Base-by-base conservation (phyloP, 2,797 vertebrate genomes). In the Myiotriccus ornatus region DNA sequence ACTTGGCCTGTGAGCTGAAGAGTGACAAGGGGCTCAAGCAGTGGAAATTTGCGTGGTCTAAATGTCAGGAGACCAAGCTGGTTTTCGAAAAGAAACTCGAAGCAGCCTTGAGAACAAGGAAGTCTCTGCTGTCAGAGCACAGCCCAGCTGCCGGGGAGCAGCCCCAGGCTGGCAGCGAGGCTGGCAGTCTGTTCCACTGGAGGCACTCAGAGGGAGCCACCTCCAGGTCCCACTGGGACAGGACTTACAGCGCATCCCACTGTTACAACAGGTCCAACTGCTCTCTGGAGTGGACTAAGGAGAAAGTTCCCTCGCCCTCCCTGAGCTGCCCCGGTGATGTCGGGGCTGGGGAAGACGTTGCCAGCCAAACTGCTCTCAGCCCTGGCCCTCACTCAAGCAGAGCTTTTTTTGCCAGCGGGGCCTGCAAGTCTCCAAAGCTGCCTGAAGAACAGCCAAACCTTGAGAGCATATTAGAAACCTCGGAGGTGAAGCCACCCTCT, bases 11-110 rank as follows among this genome's bases (percentile, higher is more conserved):
- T 1, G 98, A 98, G 89, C 97, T 99, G 93, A 98, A 98, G 32
- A 99, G 98, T 2, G 98, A 98, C 41, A 97, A 95, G 18, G 98
- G 98, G n/a, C 97, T 99, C 81, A 98, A 98, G 62, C 99, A 99
- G 95, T 99, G 99, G 98, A 98, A 98, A 93, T 98, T 98, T 1
- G 98, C 99, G 6, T 99, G 99, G 99, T 98, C 98, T 20, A 98
- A 98, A 94, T 99, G 98, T 95, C 99, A 99, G 96, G 99, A 99
- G 95, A 98, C 98, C 57, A 98, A 98, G 93, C 97, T 97, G 92
- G 98, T 98, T 95, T 98, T 99, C 34, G 98, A 99, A 93, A 98
- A 98, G 97, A 99, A 99, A 95, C 98, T 99, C 4, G 99, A 99
- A 94, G 97, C 97, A 1, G 98, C 98, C 1, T 70, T 98, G 53